These are phyloP conservation scores for Pomatostomus ruficeps DNA, from an alignment of 2,113 vertebrate species.

Conservation along the genomic window DNA sequence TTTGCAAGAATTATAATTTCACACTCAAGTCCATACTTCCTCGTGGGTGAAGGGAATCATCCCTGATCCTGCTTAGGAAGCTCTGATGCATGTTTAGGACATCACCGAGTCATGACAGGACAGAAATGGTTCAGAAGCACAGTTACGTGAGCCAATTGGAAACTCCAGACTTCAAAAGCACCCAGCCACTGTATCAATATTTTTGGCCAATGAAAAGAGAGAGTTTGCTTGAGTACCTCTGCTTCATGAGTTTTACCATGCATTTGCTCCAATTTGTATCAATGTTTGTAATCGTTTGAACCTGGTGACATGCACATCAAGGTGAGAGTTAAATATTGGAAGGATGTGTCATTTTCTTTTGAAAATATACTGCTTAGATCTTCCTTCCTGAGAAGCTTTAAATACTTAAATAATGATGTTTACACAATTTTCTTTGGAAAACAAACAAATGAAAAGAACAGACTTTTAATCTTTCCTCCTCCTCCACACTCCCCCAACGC, in stretches of 20 bases:
- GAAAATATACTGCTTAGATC: background rate
- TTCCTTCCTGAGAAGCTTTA: background rate
- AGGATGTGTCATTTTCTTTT: background rate
- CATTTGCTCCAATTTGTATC: background rate
- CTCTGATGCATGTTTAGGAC: background rate
- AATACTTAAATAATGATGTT: background rate
- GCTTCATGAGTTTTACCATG: background rate
- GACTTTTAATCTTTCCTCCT: background rate
- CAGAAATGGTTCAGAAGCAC: background rate
- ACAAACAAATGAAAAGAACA: background rate
- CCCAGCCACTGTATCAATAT: background rate
- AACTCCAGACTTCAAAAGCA: background rate
- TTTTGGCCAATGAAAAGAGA: background rate
- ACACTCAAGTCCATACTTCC: background rate
- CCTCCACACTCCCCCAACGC: rapidly evolving
- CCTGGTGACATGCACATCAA: background rate
- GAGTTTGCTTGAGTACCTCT: background rate
- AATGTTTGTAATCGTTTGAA: background rate
- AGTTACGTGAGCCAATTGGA: background rate
- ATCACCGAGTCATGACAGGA: background rate
- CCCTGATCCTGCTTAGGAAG: background rate
- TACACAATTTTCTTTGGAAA: background rate
- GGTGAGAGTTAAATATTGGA: background rate
- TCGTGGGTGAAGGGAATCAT: background rate
- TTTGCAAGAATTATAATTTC: constrained; percentile 22